Percentiles rank a stretch among this genome's conserved stretches.
These are phyloP conservation scores for Phaethon lepturus DNA, from an alignment of 2,113 vertebrate species.

Conservation along the genomic window DNA sequence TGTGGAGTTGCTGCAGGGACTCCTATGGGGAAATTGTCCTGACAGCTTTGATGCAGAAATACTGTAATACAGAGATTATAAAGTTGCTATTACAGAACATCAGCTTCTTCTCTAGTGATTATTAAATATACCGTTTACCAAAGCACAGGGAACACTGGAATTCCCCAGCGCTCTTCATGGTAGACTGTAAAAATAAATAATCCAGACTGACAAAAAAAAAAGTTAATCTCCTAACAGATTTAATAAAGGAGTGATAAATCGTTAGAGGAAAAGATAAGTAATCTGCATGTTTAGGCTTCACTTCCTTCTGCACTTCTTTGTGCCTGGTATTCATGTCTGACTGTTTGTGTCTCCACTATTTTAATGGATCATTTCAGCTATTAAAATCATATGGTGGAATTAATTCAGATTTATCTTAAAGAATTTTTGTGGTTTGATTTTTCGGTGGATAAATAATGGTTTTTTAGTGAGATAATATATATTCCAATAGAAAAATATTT, in stretches of 20 bases:
- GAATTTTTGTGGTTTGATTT: not conserved
- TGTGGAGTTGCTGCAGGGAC: not conserved
- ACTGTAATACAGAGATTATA: constrained; percentile 7
- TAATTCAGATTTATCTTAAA: not conserved
- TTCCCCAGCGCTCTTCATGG: not conserved
- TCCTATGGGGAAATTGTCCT: not conserved
- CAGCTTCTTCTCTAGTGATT: constrained; percentile 7
- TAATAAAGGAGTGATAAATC: not conserved
- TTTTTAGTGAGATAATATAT: not conserved
- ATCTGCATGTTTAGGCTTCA: not conserved
- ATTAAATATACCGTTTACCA: not conserved
- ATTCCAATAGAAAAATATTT: not conserved
- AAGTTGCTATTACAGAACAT: not conserved
- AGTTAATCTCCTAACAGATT: not conserved
- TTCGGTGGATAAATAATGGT: not conserved
- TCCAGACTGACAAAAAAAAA: not conserved
- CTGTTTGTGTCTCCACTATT: not conserved
- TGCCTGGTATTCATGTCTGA: not conserved
- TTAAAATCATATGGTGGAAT: not conserved
- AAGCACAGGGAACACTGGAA: not conserved
- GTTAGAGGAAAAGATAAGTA: not conserved
- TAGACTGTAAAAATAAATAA: not conserved
- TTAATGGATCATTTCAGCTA: not conserved
- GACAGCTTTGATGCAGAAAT: constrained; percentile 3
- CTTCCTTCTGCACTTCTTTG: not conserved